Evolutionary conservation across 2,888 invertebrate species (phyloP), one percentile per base, ranked within the genome.

Genomic region (Pilophorus perplexus): DNA sequence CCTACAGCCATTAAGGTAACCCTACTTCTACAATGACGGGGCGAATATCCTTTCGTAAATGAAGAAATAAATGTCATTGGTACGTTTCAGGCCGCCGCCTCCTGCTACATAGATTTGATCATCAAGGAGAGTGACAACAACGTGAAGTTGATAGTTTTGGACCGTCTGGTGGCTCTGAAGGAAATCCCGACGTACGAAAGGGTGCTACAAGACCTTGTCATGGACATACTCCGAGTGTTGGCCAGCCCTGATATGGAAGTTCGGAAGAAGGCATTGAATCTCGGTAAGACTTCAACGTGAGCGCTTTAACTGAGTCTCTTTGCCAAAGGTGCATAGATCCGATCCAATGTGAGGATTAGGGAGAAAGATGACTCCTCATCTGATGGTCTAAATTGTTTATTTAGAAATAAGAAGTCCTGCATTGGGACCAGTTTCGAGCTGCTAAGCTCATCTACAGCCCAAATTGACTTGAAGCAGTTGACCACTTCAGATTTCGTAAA

Each of bases 91-190:
- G 95, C 95, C 27, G 99, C 99, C 0, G 98, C 98, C 1, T 89
- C 90, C 38, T 96, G 97, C 78, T 99, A 99, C 80, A 98, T 99
- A 75, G 99, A 99, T 76, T 80, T 99, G 72, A 94, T 99, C 69
- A 90, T 98, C n/a, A 99, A 98, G 78, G 99, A 99, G 78, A 96
- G 96, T 78, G 99, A 99, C 79, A 99, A 99, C 80, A 99, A 99
- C 80, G 98, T 99, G 14, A 99, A 99, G 80, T 81, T 99, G 67
- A 99, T 99, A 73, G 98, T 99, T 6, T 81, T 99, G 74, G 97
- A 96, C 74, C 85, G 97, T 18, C 81, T 99, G 70, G 88, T 93
- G 72, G 90, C 90, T 1, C 83, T 99, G 77, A 88, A 89, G 71
- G 92, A 89, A 69, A 84, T 87, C 73, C 88, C 90, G 18, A 83